Evolutionary conservation across 2,888 invertebrate species (phyloP).

Genomic region (Pseudeuparius sepicola): DNA sequence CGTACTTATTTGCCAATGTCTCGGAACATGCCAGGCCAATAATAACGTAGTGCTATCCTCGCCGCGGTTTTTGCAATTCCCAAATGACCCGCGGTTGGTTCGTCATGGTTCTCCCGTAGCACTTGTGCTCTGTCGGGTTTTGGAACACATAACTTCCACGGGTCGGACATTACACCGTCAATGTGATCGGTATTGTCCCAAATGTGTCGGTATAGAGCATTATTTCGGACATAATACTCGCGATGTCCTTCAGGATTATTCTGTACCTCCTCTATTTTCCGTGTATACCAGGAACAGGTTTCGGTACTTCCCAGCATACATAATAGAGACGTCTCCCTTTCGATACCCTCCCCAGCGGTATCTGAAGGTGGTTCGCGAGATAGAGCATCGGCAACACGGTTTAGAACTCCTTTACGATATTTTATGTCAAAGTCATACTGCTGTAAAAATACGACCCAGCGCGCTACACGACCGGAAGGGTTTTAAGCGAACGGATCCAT

Average conservation of each 20-base stretch:
- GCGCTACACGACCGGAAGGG: background rate
- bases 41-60: constrained; percentile 23
- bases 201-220: constrained; percentile 10
- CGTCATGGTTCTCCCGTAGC: constrained; percentile 10
- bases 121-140: constrained; percentile 4
- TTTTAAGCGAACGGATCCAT: background rate
- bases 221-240: background rate
- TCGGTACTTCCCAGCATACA: no score
- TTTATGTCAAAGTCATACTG: constrained; percentile 1
- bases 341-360: no score
- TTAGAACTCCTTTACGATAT: background rate
- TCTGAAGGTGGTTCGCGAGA: background rate
- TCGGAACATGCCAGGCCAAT: constrained; percentile 27
- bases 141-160: constrained; percentile 14
- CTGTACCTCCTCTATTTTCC: no score
- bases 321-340: no score
- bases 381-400: background rate
- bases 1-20: constrained; percentile 24
- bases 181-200: background rate
- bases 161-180: constrained; percentile 4
- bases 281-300: no score
- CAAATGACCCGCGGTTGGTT: constrained; percentile 23
- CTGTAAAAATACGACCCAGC: background rate
- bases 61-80: constrained; percentile 25
- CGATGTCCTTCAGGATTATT: background rate